Base-by-base conservation (phyloP, 23 tunicate genomes). In the Ascidia mentula region DNA sequence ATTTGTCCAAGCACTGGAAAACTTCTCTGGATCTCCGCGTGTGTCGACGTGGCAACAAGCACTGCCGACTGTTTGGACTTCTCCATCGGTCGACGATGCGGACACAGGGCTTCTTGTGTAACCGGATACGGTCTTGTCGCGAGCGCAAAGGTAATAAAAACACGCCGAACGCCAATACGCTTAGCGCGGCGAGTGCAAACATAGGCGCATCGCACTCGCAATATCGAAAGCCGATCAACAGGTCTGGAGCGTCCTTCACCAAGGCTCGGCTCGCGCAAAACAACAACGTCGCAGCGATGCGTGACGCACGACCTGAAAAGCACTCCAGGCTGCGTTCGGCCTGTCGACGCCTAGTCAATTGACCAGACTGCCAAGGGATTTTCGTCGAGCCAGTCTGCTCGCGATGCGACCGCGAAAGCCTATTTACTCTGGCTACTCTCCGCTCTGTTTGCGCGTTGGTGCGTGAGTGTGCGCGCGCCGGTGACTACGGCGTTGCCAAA, bases 311-410 rank as follows among this genome's bases (percentile, higher is more conserved):
- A 53, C 65, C 65, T 53, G 65, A 53, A 53, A 53, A 53, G 74
- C 74, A 70, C 74, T 70, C 32, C 38, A 34, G 74, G 74, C 74
- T 70, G 38, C 74, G 39, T 70, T 32, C 38, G 24, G 78, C 38
- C 78, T 40, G 34, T 74, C 78, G 53, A 74, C 53, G 46, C 53
- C 78, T 35, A 38, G 78, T 74, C 78, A 74, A 74, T 74, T 74
- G 78, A 39, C 78, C 78, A 74, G 78, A 74, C 78, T 30, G 46
- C 20, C n/a, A 38, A 38, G 53, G 78, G 34, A 40, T 32, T 70
- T 70, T 26, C 13, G 65, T 26, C 65, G 28, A 53, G 65, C 24
- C 65, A 26, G 22, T 53, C 28, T 53, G 22, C 28, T 28, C 65
- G 4, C 1, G 65, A 26, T 53, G n/a, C 65, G 22, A 26, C 65